Evolutionary conservation across 2,888 invertebrate species (phyloP).

Genomic region (Chrysopilus asiliformis): DNA sequence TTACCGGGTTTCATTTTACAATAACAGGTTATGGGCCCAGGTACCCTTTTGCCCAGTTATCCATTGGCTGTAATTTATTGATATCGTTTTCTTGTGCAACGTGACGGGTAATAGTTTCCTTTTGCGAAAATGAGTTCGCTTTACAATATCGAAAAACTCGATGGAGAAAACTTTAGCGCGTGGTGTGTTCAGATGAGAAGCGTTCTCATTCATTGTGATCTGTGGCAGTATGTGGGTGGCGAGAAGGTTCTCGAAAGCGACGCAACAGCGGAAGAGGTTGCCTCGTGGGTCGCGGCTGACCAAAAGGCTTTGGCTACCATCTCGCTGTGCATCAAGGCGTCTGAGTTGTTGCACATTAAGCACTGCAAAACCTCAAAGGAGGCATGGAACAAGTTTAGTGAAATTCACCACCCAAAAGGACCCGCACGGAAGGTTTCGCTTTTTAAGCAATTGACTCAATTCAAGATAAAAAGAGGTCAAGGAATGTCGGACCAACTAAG

Average conservation of each 20-base stretch:
- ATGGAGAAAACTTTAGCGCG: neutral
- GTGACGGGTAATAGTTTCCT: no score
- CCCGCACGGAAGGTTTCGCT: slow-evolving; percentile 13
- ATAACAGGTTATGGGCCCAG: no score
- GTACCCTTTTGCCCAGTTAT: no score
- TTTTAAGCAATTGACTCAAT: slow-evolving; percentile 14
- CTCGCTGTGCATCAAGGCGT: slow-evolving; percentile 4
- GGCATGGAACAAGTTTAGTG: slow-evolving; percentile 11
- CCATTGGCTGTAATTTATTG: no score
- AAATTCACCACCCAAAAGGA: slow-evolving; percentile 13
- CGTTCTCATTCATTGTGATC: neutral
- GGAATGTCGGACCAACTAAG: slow-evolving; percentile 10
- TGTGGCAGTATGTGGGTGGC: neutral
- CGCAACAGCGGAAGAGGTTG: slow-evolving; percentile 4
- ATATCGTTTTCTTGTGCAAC: no score
- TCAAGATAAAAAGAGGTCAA: slow-evolving; percentile 5
- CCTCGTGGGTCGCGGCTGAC: slow-evolving; percentile 6
- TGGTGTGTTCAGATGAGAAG: neutral
- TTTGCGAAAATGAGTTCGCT: no score
- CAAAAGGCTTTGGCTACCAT: slow-evolving; percentile 13
- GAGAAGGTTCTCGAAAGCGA: no score
- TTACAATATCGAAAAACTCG: neutral
- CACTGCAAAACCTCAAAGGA: slow-evolving; percentile 10
- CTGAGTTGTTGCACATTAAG: slow-evolving; percentile 10
- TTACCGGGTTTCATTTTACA: no score